Base-by-base conservation (phyloP, 2,888 invertebrate species). In the Linhomoeus sp. region DNA sequence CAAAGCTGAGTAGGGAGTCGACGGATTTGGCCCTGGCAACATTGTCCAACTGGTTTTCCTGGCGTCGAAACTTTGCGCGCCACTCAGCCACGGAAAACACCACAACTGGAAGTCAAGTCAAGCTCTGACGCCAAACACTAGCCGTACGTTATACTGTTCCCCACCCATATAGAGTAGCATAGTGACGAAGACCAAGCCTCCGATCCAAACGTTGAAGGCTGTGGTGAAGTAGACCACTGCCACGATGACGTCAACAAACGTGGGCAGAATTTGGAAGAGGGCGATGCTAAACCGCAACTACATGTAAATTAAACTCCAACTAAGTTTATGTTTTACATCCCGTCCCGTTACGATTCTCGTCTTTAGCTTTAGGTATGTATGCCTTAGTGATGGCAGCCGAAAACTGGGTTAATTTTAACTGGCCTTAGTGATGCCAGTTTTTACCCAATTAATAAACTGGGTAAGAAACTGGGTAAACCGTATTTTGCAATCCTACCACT, bases 1-100 rank as follows among this genome's bases (percentile, higher is more conserved):
- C 94, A 69, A 87, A 94, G 71, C 94, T 97, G 17, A 94, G 73
- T 46, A 97, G 70, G 0, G 94, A 92, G 68, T 97, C 94, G 0
- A 94, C 88, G 17, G 54, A 58, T 49, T 81, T 76, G 3, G 87
- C 83, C 58, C 84, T 80, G 50, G 81, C 80, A 35, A 79, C 83
- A 67, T 94, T 97, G 64, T 94, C 92, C 0, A 86, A 80, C 29
- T 79, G 71, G 68, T 94, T 97, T 87, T 90, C 88, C 5, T 80
- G 75, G 33, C 92, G 73, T 55, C 90, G 81, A 69, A 77, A 94
- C 67, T 92, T 85, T 0, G 92, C 92, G 17, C 94, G 75, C 94
- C 94, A 94, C 70, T 94, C 92, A 0, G 94, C 94, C n/a, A 94
- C 76, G 19, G 71, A 67, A 60, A 94, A 78, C 1, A 94, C 94